Base-by-base conservation (phyloP, 2,888 invertebrate species). In the Ligdia adustata region DNA sequence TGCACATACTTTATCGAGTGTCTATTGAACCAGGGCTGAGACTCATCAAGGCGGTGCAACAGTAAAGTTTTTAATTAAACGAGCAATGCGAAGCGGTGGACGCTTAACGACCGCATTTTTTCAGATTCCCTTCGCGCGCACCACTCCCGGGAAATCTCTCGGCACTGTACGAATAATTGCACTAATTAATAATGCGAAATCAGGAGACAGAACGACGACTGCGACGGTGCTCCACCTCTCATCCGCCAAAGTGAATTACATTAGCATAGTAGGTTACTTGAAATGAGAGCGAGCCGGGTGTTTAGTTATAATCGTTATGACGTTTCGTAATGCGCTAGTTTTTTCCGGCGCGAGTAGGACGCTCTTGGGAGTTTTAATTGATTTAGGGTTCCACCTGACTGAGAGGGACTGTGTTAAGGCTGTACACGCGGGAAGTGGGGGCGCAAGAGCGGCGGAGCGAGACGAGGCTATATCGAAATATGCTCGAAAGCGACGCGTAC, bases 1-100 rank as follows among this genome's bases (percentile, higher is more conserved):
- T 53, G 24, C 22, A 12, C 27, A 7, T 20, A 9, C 33, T 12
- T 18, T 28, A 49, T 52, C 29, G 51, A 62, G 56, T 52, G 28
- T 51, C 48, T 51, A 43, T 66, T 69, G 61, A 69, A 64, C 57
- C 60, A 60, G 52, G 55, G 46, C 56, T 52, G 22, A 48, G 52
- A 58, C 60, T 65, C 63, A 71, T 69, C 68, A 72, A 75, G 72
- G 72, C 72, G 68, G 57, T 72, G 72, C 73, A 75, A 75, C 79
- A 78, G 73, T 79, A 75, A 84, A 85, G 75, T 84, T 85, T 86
- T 88, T 87, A 88, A 87, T 87, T 86, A 87, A 87, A 79, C 66
- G 63, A 66, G 71, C 66, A 63, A 65, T 60, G 70, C 67, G 64
- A 66, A 72, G 73, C 72, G 62, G 62, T 59, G 57, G 70, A 63